Conservation (phyloP, 2,888 invertebrate genomes). For the Gibbula magus region DNA sequence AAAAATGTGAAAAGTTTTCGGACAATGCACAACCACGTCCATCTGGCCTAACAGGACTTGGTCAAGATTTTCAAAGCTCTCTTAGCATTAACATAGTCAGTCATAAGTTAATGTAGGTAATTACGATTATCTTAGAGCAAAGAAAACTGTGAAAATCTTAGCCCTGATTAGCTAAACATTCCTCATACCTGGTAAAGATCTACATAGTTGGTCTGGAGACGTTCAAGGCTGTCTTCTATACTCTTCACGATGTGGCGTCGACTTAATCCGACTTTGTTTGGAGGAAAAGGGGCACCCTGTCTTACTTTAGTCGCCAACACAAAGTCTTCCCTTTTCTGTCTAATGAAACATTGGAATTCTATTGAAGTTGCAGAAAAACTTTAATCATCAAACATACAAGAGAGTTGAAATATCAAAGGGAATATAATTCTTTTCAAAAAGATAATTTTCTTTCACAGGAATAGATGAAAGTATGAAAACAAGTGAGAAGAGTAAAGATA, state of each 20-base stretch:
- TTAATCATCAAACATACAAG: background rate
- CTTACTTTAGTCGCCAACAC: conserved; percentile 54
- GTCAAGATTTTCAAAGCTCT: too few relatives aligned
- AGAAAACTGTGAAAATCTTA: too few relatives aligned
- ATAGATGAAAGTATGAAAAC: too few relatives aligned
- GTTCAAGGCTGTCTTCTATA: conserved; percentile 55
- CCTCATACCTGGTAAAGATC: conserved; percentile 60
- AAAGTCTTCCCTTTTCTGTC: conserved; percentile 48
- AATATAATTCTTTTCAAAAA: background rate
- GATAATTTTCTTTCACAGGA: too few relatives aligned
- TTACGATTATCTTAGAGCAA: too few relatives aligned
- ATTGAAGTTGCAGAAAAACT: background rate
- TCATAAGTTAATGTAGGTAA: too few relatives aligned
- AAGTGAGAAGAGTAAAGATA: too few relatives aligned
- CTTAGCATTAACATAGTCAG: too few relatives aligned
- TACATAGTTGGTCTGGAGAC: conserved; percentile 62
- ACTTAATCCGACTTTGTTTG: conserved; percentile 55
- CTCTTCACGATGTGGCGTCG: conserved; percentile 57
- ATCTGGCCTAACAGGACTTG: too few relatives aligned
- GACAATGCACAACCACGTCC: too few relatives aligned
- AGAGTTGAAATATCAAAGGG: background rate
- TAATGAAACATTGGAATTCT: conserved; percentile 7
- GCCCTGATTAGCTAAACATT: too few relatives aligned
- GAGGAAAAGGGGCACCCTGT: conserved; percentile 13
- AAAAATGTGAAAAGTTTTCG: too few relatives aligned